A percentile compares a stretch with the other conserved stretches of the same genome.
Evolutionary conservation across 1,140 invertebrate genomes (phyloP).

Genomic region (Panagrolaimus sp.): DNA sequence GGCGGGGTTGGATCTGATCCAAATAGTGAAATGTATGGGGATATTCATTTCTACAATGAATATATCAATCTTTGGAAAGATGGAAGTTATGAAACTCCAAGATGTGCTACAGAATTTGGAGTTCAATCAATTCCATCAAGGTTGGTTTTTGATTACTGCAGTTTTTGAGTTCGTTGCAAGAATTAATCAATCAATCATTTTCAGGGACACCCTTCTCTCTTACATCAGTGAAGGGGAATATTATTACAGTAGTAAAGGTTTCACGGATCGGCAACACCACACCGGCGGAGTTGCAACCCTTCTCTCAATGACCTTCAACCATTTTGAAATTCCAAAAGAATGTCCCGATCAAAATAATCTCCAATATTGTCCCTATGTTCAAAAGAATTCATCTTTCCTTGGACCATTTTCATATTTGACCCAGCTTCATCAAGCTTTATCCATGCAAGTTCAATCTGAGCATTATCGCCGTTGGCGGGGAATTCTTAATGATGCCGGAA

Average conservation of each 20-base stretch:
- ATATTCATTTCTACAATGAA: constrained; percentile 91
- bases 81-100: constrained; percentile 71
- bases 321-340: constrained; percentile 6
- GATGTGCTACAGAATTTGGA: constrained; percentile 91
- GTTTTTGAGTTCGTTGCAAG: no score
- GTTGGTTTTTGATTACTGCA: constrained; percentile 41
- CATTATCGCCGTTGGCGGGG: constrained; percentile 69
- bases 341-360: constrained; percentile 22
- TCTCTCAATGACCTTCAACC: constrained; percentile 15
- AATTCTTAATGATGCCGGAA: constrained; percentile 48
- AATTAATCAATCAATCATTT: no score
- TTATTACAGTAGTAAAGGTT: constrained; percentile 61
- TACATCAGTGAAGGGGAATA: constrained; percentile 65
- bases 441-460: constrained; percentile 80
- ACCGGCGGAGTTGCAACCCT: constrained; percentile 14
- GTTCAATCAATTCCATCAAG: constrained; percentile 79
- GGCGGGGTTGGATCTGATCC: constrained; percentile 75
- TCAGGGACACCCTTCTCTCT: constrained; percentile 43
- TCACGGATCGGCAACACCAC: constrained; percentile 15
- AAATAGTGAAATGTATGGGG: constrained; percentile 74
- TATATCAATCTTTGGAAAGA: constrained; percentile 73
- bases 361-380: not conserved
- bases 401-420: constrained; percentile 53
- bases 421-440: constrained; percentile 77
- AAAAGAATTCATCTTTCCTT: constrained; percentile 25